Evolutionary conservation across 2,113 vertebrate species (phyloP).

Genomic region (Leiothrix lutea): DNA sequence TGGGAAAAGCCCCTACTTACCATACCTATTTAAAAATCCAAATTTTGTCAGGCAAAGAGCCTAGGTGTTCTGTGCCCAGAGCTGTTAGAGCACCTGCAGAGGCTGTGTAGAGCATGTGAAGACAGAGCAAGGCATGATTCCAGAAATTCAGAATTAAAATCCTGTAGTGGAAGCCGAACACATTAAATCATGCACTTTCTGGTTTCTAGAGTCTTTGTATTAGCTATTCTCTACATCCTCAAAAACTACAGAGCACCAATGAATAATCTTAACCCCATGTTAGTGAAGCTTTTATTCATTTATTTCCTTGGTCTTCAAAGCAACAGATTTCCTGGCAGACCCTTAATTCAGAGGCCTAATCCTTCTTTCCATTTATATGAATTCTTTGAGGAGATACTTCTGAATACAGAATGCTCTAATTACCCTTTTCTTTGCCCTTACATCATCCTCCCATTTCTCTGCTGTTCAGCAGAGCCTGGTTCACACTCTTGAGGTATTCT

Average conservation of each 20-base stretch:
- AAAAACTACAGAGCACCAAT: neutral
- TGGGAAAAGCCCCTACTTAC: conserved; percentile 20
- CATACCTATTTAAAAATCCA: neutral
- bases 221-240: neutral
- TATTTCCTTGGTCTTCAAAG: conserved; percentile 30
- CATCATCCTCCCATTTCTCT: neutral
- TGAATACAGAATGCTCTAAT: conserved; percentile 1
- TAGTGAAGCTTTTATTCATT: neutral
- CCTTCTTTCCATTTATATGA: neutral
- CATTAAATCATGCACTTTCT: neutral
- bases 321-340: conserved; percentile 15
- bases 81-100: neutral
- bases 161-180: neutral
- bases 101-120: neutral
- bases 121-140: neutral
- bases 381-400: conserved; percentile 17
- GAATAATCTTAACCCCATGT: neutral
- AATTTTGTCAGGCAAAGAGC: neutral
- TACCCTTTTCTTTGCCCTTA: conserved; percentile 3
- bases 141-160: conserved; percentile 7
- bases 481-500: neutral
- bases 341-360: conserved; percentile 29
- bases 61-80: neutral
- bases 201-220: neutral
- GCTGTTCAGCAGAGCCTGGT: neutral